Conservation (phyloP, 2,113 vertebrate species). For the Triplophysa siluroides region DNA sequence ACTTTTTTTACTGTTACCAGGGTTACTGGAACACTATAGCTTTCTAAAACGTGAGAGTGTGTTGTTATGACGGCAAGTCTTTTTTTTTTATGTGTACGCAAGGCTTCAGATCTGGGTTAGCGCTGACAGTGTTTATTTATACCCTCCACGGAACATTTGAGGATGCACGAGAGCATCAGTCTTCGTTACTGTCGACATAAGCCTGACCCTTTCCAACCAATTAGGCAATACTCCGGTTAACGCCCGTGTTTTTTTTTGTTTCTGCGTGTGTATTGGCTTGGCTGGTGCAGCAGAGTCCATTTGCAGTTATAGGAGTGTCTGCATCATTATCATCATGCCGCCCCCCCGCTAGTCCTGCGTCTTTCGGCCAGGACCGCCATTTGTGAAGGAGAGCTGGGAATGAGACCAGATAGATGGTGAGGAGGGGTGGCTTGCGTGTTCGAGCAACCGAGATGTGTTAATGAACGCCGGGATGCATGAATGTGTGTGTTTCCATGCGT, state of each 20-base stretch:
- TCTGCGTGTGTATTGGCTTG: slow-evolving; percentile 5
- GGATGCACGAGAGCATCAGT: slow-evolving; percentile 47
- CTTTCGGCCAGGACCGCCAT: slow-evolving; percentile 48
- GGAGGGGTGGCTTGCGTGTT: neutral
- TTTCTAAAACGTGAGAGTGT: slow-evolving; percentile 8
- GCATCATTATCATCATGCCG: slow-evolving; percentile 48
- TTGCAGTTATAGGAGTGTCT: slow-evolving; percentile 36
- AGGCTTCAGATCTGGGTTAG: slow-evolving; percentile 43
- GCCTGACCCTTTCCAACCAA: slow-evolving; percentile 55
- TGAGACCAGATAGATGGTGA: neutral
- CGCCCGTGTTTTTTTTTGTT: slow-evolving; percentile 3
- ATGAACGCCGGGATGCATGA: slow-evolving; percentile 19
- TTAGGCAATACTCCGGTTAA: slow-evolving; percentile 45
- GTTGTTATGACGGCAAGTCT: neutral
- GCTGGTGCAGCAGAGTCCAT: slow-evolving; percentile 21
- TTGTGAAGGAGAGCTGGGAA: slow-evolving; percentile 52
- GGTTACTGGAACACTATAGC: slow-evolving; percentile 24
- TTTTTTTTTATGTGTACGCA: slow-evolving; percentile 36
- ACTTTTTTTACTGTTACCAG: slow-evolving; percentile 13
- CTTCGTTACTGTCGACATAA: slow-evolving; percentile 55
- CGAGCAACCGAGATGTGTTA: neutral
- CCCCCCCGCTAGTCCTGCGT: slow-evolving; percentile 21
- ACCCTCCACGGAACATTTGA: slow-evolving; percentile 25
- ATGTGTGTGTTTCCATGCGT: slow-evolving; percentile 23
- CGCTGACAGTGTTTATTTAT: slow-evolving; percentile 36